Evolutionary conservation across 2,113 vertebrate genomes (phyloP).

Genomic region (Mixornis gularis): DNA sequence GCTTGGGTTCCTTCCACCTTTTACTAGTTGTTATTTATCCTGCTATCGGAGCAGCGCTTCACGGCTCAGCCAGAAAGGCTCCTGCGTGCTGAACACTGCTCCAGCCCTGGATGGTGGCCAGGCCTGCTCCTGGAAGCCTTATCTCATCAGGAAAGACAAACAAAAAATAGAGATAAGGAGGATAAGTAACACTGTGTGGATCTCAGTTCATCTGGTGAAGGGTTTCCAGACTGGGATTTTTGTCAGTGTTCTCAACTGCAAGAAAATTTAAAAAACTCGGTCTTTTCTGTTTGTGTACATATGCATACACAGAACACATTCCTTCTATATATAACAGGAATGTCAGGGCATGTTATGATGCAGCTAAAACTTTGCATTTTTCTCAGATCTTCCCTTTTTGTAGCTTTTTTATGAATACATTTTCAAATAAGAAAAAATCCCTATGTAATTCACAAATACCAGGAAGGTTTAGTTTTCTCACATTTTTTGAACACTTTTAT

Average conservation of each 20-base stretch:
- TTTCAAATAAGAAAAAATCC: not conserved
- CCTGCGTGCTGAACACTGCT: rapidly evolving
- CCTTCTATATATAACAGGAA: not conserved
- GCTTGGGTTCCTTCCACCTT: not conserved
- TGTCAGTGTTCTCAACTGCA: not conserved
- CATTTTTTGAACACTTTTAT: not conserved
- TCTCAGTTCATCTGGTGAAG: not conserved
- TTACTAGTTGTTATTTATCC: not conserved
- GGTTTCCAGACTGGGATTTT: not conserved
- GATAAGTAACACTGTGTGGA: not conserved
- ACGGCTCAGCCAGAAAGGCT: not conserved
- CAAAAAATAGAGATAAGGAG: not conserved
- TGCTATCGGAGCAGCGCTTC: rapidly evolving
- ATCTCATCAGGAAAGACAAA: not conserved
- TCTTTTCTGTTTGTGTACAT: not conserved
- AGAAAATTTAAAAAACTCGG: not conserved
- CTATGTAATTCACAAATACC: not conserved
- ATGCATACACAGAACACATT: not conserved
- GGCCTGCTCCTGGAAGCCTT: not conserved
- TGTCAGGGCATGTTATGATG: not conserved
- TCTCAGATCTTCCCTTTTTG: not conserved
- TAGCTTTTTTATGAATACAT: not conserved
- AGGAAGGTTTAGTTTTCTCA: not conserved
- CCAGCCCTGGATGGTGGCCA: not conserved
- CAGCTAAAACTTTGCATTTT: not conserved